These are phyloP conservation scores for Psittacula cyanocephala DNA, from an alignment of 2,113 vertebrate species.

Conservation along the genomic window DNA sequence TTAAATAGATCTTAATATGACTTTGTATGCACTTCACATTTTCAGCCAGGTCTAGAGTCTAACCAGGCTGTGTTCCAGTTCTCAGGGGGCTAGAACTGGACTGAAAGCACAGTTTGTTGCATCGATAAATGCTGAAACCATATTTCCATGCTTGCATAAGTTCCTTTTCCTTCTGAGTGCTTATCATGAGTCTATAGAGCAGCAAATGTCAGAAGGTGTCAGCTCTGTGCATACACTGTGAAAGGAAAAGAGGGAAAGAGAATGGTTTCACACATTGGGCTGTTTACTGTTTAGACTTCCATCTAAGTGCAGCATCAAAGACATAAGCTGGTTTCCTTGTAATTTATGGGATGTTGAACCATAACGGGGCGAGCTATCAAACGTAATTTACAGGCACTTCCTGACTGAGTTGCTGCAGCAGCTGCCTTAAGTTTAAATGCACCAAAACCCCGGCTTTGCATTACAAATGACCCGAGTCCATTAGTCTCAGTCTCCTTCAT, in stretches of 20 bases:
- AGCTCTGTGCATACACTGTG: background rate
- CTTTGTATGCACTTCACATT: rapidly evolving
- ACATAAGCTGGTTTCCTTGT: background rate
- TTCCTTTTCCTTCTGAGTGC: background rate
- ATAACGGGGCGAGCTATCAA: background rate
- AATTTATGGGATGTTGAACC: background rate
- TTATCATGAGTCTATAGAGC: rapidly evolving
- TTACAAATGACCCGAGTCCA: rapidly evolving
- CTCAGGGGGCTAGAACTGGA: background rate
- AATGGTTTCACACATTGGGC: rapidly evolving
- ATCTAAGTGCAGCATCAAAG: background rate
- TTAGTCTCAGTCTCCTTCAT: background rate
- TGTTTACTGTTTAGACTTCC: background rate
- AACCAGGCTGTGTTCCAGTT: background rate
- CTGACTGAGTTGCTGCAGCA: background rate
- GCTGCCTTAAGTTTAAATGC: background rate
- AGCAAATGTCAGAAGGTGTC: background rate
- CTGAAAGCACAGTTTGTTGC: background rate
- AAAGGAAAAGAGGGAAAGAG: background rate
- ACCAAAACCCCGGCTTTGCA: rapidly evolving
- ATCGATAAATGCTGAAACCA: rapidly evolving
- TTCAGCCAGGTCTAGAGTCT: background rate
- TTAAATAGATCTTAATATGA: background rate
- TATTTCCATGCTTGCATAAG: rapidly evolving
- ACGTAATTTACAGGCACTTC: background rate